Evolutionary conservation across 2,888 invertebrate genomes (phyloP).

Genomic region (Mamestra brassicae): DNA sequence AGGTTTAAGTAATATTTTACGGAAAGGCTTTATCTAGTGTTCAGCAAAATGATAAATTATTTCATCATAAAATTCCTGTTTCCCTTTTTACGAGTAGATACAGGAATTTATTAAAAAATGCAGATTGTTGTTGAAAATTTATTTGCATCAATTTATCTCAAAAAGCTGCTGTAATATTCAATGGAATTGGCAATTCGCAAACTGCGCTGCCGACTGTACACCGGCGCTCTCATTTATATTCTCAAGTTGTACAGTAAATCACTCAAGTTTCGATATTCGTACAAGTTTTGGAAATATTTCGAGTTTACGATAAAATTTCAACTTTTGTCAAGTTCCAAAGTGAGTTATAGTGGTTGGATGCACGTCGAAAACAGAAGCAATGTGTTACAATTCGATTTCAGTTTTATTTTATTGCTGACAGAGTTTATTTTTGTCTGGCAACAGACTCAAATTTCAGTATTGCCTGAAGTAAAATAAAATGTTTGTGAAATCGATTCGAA

Average conservation of each 20-base stretch:
- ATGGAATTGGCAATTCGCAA: slow-evolving; percentile 62
- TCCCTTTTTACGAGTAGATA: background rate
- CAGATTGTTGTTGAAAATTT: slow-evolving; percentile 38
- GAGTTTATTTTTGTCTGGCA: slow-evolving; percentile 46
- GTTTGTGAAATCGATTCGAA: slow-evolving; percentile 62
- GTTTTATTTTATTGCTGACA: slow-evolving; percentile 35
- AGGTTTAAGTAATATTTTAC: no score
- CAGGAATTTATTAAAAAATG: slow-evolving; percentile 27
- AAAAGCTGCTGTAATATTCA: slow-evolving; percentile 56
- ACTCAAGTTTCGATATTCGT: slow-evolving; percentile 76
- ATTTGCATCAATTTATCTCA: slow-evolving; percentile 49
- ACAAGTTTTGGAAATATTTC: slow-evolving; percentile 77
- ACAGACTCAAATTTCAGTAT: slow-evolving; percentile 50
- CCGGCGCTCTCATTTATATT: slow-evolving; percentile 68
- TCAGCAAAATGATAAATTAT: background rate
- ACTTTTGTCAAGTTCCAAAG: slow-evolving; percentile 79
- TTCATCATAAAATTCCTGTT: background rate
- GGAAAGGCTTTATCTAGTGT: background rate
- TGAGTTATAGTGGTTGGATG: slow-evolving; percentile 77
- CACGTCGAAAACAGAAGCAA: slow-evolving; percentile 64
- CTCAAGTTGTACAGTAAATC: slow-evolving; percentile 80
- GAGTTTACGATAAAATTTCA: slow-evolving; percentile 82
- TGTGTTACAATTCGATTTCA: slow-evolving; percentile 39
- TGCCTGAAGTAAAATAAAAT: slow-evolving; percentile 64
- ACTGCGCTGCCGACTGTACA: slow-evolving; percentile 59